Base-by-base conservation (phyloP, 2,797 vertebrate species). In the Liparis tanakae region DNA sequence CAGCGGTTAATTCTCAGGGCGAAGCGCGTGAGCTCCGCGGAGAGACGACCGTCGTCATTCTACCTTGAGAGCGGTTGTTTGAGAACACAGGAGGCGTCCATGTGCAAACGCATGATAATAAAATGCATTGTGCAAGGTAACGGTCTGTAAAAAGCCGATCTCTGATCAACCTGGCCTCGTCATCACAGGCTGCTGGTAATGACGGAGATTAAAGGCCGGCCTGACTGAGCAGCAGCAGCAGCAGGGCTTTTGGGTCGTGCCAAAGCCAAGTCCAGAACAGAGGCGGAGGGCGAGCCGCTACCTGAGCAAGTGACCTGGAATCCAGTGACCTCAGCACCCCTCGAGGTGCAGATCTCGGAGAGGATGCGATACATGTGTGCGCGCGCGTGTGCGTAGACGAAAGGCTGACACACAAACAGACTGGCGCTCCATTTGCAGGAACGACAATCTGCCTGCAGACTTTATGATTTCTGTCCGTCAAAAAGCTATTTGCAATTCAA, bases 71-170 rank as follows among this genome's bases (percentile, higher is more conserved):
- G 82, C 9, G 14, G 17, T 57, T 75, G 83, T 89, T 81, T 75
- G 73, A 85, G 63, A 85, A 83, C 73, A 87, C 22, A 58, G 62
- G 62, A 12, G 67, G 58, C 8, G 36, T 84, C 72, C 44, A 59
- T 69, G 72, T 72, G 70, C 74, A 91, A 89, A 89, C 79, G 83
- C 87, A 86, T 78, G 58, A 89, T 83, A 86, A 86, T 85, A 79
- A 82, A 86, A 70, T 68, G 79, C 70, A 86, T 90, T 84, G 89
- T 73, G 65, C 50, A 0, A 71, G 36, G 33, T 81, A 86, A 88
- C 79, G 37, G 68, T 70, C 77, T 71, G 77, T 65, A 78, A 85
- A 51, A 51, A 44, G 7, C 74, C 74, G 74, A 10, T 66, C 2
- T 0, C 73, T 82, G 81, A 78, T 69, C 67, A 58, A 50, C 70